phyloP scores from a whole-genome alignment of 2,888 invertebrate genomes.

The Perdita meconis region DNA sequence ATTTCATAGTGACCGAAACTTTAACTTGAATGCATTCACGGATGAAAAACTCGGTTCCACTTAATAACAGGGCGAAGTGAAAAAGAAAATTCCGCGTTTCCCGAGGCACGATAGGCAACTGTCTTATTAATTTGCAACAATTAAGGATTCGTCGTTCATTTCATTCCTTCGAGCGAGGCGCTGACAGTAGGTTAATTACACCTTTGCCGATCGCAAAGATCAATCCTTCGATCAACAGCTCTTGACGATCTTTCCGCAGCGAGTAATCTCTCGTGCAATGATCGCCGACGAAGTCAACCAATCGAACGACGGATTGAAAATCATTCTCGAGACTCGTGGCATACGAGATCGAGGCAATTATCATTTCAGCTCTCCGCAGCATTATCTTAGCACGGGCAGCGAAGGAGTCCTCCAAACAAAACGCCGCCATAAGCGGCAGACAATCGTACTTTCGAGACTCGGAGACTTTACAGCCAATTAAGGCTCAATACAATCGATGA shows the following conservation, averaged over 20 bases:
- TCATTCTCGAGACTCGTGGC: not conserved
- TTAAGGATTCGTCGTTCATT: not conserved
- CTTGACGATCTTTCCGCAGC: no score
- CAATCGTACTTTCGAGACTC: slow-evolving; percentile 64
- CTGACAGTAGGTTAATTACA: no score
- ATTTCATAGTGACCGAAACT: slow-evolving; percentile 26
- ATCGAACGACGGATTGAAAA: not conserved
- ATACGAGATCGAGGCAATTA: slow-evolving; percentile 24
- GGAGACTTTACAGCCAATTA: slow-evolving; percentile 68
- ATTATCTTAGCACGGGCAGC: slow-evolving; percentile 69
- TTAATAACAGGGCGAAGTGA: not conserved
- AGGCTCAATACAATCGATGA: slow-evolving; percentile 75
- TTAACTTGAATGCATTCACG: slow-evolving; percentile 1
- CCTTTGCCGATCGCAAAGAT: no score
- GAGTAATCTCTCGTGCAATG: no score
- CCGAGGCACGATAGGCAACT: not conserved
- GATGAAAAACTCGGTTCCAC: slow-evolving; percentile 3
- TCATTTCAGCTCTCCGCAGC: slow-evolving; percentile 54
- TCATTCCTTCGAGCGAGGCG: no score
- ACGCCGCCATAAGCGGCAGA: slow-evolving; percentile 65
- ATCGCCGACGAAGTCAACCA: no score
- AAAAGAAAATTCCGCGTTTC: not conserved
- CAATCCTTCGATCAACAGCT: no score
- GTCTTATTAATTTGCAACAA: not conserved
- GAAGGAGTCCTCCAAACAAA: slow-evolving; percentile 64